Base-by-base conservation (phyloP, 1,140 invertebrate genomes). In the Drosophila leontia region DNA sequence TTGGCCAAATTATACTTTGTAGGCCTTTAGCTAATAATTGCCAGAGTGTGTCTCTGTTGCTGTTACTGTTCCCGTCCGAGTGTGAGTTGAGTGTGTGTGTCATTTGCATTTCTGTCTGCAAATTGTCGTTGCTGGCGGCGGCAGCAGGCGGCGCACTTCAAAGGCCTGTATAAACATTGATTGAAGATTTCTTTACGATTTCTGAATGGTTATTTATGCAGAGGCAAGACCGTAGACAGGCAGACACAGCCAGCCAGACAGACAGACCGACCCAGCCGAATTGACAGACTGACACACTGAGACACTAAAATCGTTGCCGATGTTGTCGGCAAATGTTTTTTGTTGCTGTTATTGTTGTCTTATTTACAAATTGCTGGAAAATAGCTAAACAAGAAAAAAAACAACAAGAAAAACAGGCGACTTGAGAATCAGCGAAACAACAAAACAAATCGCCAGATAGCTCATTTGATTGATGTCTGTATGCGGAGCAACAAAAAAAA, bases 121-220 rank as follows among this genome's bases (percentile, higher is more conserved):
- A 86, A 86, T 83, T 86, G 84, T 86, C 76, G 84, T 83, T 39
- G 84, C 83, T 80, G 63, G 76, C 80, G 67, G 80, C 80, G 60
- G 60, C 72, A 56, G 53, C 53, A 55, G 63, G 56, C 62, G 86
- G 86, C 85, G 45, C 57, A 84, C 78, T 75, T 87, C 83, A 87
- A 87, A 77, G 79, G 84, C 84, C 85, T 81, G 88, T 83, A 90
- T 85, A 90, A 81, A 90, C 86, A 90, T 90, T 90, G 85, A 90
- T 90, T 90, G 85, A 90, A 90, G 85, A 90, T 90, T 90, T 90
- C 86, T 90, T 91, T 90, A 90, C 85, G 85, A 90, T 90, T 90
- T 90, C 81, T 90, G 85, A 90, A 90, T 90, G 85, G 85, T 90
- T 90, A 90, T 90, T 90, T 90, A 90, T 90, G 85, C 85, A 78